Evolutionary conservation across 2,113 vertebrate genomes (phyloP).

Genomic region (Otus sunia): DNA sequence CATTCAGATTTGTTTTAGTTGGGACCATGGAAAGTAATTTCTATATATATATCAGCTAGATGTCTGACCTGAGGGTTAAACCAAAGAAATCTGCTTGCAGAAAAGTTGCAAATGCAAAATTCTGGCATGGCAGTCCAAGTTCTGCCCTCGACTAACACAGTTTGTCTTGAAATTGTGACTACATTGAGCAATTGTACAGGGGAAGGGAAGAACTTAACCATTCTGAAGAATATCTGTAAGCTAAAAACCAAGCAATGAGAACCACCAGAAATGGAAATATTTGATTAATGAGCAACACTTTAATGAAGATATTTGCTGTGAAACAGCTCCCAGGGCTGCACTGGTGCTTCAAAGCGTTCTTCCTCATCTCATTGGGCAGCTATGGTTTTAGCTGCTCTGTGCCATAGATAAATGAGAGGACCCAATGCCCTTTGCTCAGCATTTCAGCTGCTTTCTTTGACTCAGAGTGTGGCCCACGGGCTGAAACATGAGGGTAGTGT

Average conservation of each 20-base stretch:
- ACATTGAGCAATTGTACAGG: neutral
- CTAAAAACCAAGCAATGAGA: neutral
- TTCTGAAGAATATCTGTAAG: neutral
- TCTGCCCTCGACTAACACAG: neutral
- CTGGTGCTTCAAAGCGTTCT: neutral
- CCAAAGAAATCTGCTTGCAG: neutral
- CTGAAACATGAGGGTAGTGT: neutral
- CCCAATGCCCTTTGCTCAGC: neutral
- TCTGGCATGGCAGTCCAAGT: neutral
- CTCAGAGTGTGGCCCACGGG: neutral
- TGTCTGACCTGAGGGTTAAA: conserved; percentile 38
- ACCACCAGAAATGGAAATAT: neutral
- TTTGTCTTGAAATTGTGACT: neutral
- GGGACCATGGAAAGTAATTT: conserved; percentile 10
- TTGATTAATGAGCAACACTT: neutral
- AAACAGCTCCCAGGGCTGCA: neutral
- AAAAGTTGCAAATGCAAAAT: neutral
- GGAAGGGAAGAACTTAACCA: neutral
- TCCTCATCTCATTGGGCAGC: neutral
- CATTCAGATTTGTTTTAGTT: neutral
- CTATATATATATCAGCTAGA: conserved; percentile 44
- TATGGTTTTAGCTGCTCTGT: neutral
- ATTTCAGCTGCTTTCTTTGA: neutral
- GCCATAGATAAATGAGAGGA: neutral
- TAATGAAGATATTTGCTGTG: neutral